Evolutionary conservation across 2,113 vertebrate species (phyloP).

Genomic region (Neogale vison): DNA sequence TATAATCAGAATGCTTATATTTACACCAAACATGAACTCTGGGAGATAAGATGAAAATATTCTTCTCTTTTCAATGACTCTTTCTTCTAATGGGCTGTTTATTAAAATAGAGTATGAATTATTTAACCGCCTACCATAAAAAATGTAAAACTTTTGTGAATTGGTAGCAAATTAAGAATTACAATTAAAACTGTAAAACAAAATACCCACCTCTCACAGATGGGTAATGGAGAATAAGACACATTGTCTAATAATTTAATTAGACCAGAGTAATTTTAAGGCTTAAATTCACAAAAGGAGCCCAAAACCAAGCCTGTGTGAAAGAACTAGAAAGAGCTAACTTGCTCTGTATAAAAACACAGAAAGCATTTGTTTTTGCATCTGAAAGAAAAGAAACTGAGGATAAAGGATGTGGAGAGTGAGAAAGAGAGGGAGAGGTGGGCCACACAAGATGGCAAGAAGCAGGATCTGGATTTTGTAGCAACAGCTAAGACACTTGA

Average conservation of each 20-base stretch:
- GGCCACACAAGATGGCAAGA: not conserved
- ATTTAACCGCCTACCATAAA: slow-evolving; percentile 51
- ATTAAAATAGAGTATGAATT: slow-evolving; percentile 64
- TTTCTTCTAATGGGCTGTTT: slow-evolving; percentile 49
- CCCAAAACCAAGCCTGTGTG: not conserved
- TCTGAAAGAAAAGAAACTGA: not conserved
- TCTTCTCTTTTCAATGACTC: slow-evolving; percentile 51
- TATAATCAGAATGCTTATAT: slow-evolving; percentile 36
- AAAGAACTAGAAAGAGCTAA: not conserved
- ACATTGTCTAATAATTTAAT: slow-evolving; percentile 52
- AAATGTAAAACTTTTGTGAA: slow-evolving; percentile 54
- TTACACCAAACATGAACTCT: slow-evolving; percentile 47
- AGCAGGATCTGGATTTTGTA: not conserved
- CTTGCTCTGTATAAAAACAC: not conserved
- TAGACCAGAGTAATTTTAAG: slow-evolving; percentile 16
- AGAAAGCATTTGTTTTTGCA: not conserved
- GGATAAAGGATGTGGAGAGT: not conserved
- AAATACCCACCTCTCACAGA: slow-evolving; percentile 5
- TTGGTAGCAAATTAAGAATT: slow-evolving; percentile 42
- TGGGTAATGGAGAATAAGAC: slow-evolving; percentile 44
- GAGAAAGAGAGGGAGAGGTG: not conserved
- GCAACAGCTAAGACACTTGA: not conserved
- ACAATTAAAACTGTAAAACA: slow-evolving; percentile 59
- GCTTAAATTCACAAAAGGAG: slow-evolving; percentile 23
- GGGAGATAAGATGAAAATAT: slow-evolving; percentile 22